Conservation (phyloP, 2,888 invertebrate species). For the Tipula lateralis region DNA sequence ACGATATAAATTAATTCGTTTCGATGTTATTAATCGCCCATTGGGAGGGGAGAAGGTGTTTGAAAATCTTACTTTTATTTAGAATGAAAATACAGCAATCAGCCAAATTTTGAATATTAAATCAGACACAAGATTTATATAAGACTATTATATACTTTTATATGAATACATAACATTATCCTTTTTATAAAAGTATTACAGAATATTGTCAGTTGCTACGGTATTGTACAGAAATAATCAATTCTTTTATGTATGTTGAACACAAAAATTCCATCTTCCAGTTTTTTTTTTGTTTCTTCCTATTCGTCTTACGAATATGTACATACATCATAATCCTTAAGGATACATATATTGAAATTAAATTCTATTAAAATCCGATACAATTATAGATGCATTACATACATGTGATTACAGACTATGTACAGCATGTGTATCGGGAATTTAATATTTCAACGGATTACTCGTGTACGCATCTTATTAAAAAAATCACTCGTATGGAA, state of each 20-base stretch:
- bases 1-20: not conserved
- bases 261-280: not conserved
- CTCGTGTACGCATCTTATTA: not conserved
- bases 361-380: not conserved
- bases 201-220: not conserved
- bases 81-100: not conserved
- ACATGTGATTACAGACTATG: not conserved
- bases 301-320: too few relatives aligned
- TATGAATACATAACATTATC: not conserved
- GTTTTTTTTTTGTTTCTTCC: not conserved
- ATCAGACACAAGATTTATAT: not conserved
- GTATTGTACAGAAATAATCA: not conserved
- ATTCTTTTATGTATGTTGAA: not conserved
- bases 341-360: not conserved
- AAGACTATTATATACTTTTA: not conserved
- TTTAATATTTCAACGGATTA: not conserved
- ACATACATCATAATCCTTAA: not conserved
- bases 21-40: not conserved
- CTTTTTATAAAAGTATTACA: not conserved
- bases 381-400: constrained; percentile 11
- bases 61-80: not conserved
- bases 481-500: not conserved
- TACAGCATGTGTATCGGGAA: not conserved
- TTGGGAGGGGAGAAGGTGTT: not conserved
- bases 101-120: not conserved